Conservation (phyloP, 2,888 invertebrate species). For the Zonitis immaculata region DNA sequence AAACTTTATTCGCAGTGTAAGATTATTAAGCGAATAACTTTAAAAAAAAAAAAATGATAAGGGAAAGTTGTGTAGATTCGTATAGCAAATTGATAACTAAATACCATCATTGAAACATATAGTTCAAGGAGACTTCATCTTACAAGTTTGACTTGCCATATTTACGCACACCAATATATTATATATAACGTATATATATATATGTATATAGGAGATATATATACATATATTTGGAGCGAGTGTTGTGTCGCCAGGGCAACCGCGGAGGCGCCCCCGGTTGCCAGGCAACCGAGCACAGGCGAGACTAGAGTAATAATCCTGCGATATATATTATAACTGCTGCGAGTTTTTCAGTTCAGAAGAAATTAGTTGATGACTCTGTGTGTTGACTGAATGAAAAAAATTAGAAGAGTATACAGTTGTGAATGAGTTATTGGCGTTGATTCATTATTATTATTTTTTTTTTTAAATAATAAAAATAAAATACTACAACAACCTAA, state of each 20-base stretch:
- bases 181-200: neutral
- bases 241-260: slow-evolving; percentile 37
- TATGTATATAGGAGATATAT: neutral
- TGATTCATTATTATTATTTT: slow-evolving; percentile 33
- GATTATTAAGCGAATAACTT: no score
- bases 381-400: slow-evolving; percentile 42
- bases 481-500: no score
- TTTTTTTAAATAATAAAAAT: no score
- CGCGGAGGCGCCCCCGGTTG: slow-evolving; percentile 37
- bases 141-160: slow-evolving; percentile 33
- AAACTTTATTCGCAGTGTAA: no score
- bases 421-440: slow-evolving; percentile 46
- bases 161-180: neutral
- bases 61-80: neutral
- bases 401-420: no score
- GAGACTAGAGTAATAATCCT: slow-evolving; percentile 40
- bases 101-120: neutral
- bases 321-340: no score
- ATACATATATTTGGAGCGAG: slow-evolving; percentile 9
- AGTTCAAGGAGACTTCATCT: neutral
- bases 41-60: no score
- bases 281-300: slow-evolving; percentile 33
- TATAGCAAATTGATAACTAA: neutral
- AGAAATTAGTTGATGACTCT: slow-evolving; percentile 48
- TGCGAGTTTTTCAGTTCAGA: slow-evolving; percentile 41